A percentile compares a stretch with the other conserved stretches of the same genome.
phyloP scores from a whole-genome alignment of 37 sponge, comb jelly and placozoan species.

The Eunapius fragilis region DNA sequence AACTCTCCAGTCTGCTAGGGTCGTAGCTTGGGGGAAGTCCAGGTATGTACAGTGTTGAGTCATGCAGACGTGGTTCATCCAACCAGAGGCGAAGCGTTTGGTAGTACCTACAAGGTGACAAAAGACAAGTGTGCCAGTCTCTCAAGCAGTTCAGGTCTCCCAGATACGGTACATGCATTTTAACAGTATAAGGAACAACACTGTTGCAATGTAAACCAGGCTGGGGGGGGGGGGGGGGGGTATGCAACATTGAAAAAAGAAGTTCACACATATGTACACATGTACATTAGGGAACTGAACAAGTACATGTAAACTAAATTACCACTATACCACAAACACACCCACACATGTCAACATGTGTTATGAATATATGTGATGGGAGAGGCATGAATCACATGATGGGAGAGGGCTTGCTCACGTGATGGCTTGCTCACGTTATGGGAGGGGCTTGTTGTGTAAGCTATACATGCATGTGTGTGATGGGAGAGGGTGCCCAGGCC shows the following conservation, averaged over 20 bases:
- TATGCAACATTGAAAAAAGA: too few species aligned
- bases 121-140: not conserved
- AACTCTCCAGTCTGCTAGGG: conserved; percentile 53
- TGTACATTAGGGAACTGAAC: not conserved
- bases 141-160: too few species aligned
- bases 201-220: too few species aligned
- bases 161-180: too few species aligned
- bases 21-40: conserved; percentile 87
- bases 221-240: too few species aligned
- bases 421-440: too few species aligned
- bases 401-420: too few species aligned
- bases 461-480: not conserved
- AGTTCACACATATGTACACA: not conserved
- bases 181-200: too few species aligned
- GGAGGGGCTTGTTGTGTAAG: too few species aligned
- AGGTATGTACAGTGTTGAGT: conserved; percentile 77
- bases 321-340: conserved; percentile 3
- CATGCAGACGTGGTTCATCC: conserved; percentile 94
- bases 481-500: not conserved
- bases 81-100: conserved; percentile 81
- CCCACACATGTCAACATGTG: too few species aligned
- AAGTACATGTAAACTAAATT: conserved; percentile 8
- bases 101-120: conserved; percentile 50
- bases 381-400: too few species aligned
- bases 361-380: too few species aligned